Evolutionary conservation across 2,797 vertebrate species (phyloP).

Genomic region (Tauraco hartlaubi): DNA sequence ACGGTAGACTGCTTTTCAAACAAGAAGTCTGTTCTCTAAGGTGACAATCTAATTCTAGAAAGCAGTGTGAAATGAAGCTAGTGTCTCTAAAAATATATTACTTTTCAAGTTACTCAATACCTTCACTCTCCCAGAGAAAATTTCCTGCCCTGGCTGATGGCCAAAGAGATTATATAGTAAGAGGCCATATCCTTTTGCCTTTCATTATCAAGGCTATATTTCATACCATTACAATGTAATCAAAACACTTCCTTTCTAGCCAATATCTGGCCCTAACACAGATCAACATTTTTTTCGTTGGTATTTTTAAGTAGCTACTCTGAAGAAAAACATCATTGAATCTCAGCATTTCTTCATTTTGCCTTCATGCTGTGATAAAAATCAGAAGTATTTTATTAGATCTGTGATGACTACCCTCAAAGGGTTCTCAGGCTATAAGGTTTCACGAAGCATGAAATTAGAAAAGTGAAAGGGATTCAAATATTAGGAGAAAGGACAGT

Average conservation of each 20-base stretch:
- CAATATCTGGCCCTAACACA: conserved; percentile 43
- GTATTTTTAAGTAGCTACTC: conserved; percentile 57
- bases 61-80: conserved; percentile 45
- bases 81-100: conserved; percentile 64
- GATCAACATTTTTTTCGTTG: conserved; percentile 44
- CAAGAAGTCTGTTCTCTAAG: conserved; percentile 29
- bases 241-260: conserved; percentile 66
- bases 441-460: conserved; percentile 57
- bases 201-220: conserved; percentile 64
- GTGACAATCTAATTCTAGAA: conserved; percentile 62
- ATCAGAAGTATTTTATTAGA: conserved; percentile 15
- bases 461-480: conserved; percentile 45
- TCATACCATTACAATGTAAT: conserved; percentile 70
- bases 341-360: conserved; percentile 23
- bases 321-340: not conserved
- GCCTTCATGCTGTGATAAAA: conserved; percentile 27
- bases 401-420: conserved; percentile 25
- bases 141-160: conserved; percentile 73
- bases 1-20: not conserved
- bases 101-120: conserved; percentile 69
- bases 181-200: conserved; percentile 65
- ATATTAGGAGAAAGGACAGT: conserved; percentile 14
- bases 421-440: conserved; percentile 58
- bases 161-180: conserved; percentile 72
- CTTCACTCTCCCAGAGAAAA: conserved; percentile 60